phyloP scores from a whole-genome alignment of 2,888 invertebrate genomes.

The Andrena camellia region DNA sequence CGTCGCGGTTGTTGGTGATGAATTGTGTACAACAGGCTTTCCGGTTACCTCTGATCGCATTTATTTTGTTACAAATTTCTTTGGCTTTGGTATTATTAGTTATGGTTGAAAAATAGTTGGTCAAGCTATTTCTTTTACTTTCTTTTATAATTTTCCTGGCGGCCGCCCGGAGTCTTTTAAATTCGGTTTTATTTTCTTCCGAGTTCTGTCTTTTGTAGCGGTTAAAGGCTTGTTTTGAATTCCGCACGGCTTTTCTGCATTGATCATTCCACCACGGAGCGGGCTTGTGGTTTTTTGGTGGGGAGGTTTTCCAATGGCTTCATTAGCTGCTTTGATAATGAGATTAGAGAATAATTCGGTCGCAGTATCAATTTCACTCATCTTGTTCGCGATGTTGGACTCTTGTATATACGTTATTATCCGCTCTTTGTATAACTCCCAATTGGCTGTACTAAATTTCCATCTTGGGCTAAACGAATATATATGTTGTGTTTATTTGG shows the following conservation, averaged over 20 bases:
- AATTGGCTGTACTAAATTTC: not conserved
- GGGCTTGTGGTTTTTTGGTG: not conserved
- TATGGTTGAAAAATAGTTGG: constrained; percentile 3
- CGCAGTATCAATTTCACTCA: not conserved
- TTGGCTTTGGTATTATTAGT: not conserved
- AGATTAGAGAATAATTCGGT: not conserved
- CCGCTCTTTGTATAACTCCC: not conserved
- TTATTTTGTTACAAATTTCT: constrained; percentile 21
- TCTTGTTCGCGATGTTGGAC: not conserved
- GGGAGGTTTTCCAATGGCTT: not conserved
- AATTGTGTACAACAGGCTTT: too few relatives aligned
- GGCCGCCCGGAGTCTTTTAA: not conserved
- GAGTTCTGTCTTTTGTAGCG: not conserved
- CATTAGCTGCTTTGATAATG: constrained; percentile 1
- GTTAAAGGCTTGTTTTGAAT: not conserved
- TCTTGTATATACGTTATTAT: not conserved
- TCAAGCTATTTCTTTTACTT: constrained; percentile 9
- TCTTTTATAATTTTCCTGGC: constrained; percentile 14
- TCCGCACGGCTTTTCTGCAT: not conserved
- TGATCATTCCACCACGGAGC: constrained; percentile 6
- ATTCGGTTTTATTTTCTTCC: constrained; percentile 5
- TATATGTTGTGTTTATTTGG: not conserved
- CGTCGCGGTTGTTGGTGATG: too few relatives aligned
- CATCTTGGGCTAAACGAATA: not conserved
- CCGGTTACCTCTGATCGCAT: constrained; percentile 5